A percentile compares a stretch with the other conserved stretches of the same genome.
Evolutionary conservation across 2,888 invertebrate genomes (phyloP).

Genomic region (Apamea crenata): DNA sequence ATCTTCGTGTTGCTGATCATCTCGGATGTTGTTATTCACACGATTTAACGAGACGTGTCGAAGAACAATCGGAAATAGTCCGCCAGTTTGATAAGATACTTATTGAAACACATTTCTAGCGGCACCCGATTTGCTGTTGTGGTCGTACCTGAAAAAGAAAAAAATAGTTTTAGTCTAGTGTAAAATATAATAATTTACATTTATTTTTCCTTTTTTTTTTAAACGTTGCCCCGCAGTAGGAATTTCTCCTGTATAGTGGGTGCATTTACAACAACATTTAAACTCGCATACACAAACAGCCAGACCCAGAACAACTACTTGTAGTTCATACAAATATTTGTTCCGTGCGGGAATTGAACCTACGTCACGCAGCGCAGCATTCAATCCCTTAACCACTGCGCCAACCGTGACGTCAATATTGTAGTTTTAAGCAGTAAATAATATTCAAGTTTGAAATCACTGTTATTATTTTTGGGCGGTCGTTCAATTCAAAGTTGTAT

Average conservation of each 20-base stretch:
- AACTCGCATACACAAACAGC: too few relatives aligned
- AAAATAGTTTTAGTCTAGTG: constrained; percentile 16
- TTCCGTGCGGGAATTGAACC: too few relatives aligned
- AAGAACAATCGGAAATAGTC: constrained; percentile 85
- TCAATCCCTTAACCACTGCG: too few relatives aligned
- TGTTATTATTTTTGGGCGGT: background rate
- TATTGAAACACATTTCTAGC: constrained; percentile 87
- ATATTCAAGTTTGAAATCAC: background rate
- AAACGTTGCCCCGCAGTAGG: too few relatives aligned
- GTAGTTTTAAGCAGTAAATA: background rate
- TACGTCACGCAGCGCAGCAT: too few relatives aligned
- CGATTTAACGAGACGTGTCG: constrained; percentile 76
- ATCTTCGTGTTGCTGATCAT: constrained; percentile 85
- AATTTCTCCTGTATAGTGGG: too few relatives aligned
- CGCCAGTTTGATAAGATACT: constrained; percentile 84
- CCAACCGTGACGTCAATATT: background rate
- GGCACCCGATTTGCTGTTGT: constrained; percentile 64
- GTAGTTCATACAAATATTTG: too few relatives aligned
- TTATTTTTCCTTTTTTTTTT: too few relatives aligned
- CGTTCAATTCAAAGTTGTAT: background rate
- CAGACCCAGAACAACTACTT: too few relatives aligned
- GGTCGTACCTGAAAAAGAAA: constrained; percentile 79
- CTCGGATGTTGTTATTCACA: constrained; percentile 68
- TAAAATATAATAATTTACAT: too few relatives aligned
- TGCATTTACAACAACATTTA: too few relatives aligned